Conservation (phyloP, 2,888 invertebrate species). For the Temnothorax unifasciatus region DNA sequence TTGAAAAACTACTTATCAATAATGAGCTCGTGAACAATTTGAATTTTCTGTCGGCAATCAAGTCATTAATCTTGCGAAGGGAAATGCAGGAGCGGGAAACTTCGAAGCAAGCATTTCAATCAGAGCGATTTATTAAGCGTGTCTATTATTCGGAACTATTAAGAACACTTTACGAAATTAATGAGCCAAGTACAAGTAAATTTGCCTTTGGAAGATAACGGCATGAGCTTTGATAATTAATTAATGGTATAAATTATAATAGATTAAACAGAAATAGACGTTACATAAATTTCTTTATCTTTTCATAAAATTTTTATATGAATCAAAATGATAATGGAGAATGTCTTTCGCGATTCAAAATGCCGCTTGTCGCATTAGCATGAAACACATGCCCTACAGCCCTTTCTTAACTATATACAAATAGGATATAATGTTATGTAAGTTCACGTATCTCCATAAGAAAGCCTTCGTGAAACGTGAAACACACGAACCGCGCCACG, state of each 20-base stretch:
- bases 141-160: background rate
- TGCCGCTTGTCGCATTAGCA: background rate
- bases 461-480: constrained; percentile 26
- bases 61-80: background rate
- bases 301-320: constrained; percentile 1
- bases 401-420: constrained; percentile 54
- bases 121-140: background rate
- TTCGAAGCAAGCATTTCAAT: background rate
- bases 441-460: constrained; percentile 38
- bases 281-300: constrained; percentile 9
- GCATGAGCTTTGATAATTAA: background rate
- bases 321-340: constrained; percentile 3
- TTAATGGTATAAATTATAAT: background rate
- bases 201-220: background rate
- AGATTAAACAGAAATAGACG: background rate
- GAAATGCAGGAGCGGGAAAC: background rate
- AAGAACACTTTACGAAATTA: background rate
- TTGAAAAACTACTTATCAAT: background rate
- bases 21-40: background rate
- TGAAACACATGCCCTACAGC: constrained; percentile 48
- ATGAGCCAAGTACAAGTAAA: background rate
- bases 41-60: background rate
- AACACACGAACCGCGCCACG: background rate
- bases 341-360: background rate
- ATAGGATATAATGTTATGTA: constrained; percentile 54